Conservation (phyloP, 2,888 invertebrate species). For the Crocallis elinguaria region DNA sequence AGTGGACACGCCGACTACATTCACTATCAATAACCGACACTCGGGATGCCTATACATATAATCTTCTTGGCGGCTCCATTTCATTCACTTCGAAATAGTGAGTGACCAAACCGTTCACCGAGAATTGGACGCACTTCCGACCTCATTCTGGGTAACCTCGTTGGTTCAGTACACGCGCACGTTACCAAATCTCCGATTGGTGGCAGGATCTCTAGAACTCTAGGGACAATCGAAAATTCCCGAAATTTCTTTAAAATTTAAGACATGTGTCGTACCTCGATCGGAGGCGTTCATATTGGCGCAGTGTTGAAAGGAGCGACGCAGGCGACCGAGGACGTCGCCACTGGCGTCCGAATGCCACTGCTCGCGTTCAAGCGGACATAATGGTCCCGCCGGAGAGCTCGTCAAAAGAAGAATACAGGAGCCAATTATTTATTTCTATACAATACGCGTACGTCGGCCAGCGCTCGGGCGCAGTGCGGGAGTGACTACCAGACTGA, state of each 20-base stretch:
- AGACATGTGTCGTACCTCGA: slow-evolving; percentile 68
- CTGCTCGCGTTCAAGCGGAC: slow-evolving; percentile 73
- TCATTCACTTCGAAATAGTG: slow-evolving; percentile 61
- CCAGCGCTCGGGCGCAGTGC: slow-evolving; percentile 70
- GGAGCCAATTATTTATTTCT: slow-evolving; percentile 80
- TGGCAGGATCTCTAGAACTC: slow-evolving; percentile 40
- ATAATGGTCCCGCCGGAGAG: slow-evolving; percentile 80
- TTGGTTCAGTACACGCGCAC: slow-evolving; percentile 48
- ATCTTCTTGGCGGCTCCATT: slow-evolving; percentile 60
- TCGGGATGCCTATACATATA: slow-evolving; percentile 52
- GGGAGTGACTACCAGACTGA: slow-evolving; percentile 67
- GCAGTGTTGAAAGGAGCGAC: slow-evolving; percentile 65
- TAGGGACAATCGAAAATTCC: slow-evolving; percentile 38
- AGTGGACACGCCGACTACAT: slow-evolving; percentile 39
- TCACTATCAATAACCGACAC: slow-evolving; percentile 66
- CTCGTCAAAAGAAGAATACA: slow-evolving; percentile 83
- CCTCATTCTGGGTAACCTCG: slow-evolving; percentile 67
- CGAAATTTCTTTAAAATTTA: slow-evolving; percentile 50
- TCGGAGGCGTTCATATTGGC: slow-evolving; percentile 78
- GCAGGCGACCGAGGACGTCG: slow-evolving; percentile 77
- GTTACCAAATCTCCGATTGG: slow-evolving; percentile 43
- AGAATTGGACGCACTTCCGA: slow-evolving; percentile 74
- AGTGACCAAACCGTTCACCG: slow-evolving; percentile 67
- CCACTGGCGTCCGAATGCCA: slow-evolving; percentile 81
- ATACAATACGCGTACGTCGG: slow-evolving; percentile 81